Percentiles rank a stretch among this genome's conserved stretches.
phyloP scores from a whole-genome alignment of 2,888 invertebrate genomes.

The Furcula furcula region DNA sequence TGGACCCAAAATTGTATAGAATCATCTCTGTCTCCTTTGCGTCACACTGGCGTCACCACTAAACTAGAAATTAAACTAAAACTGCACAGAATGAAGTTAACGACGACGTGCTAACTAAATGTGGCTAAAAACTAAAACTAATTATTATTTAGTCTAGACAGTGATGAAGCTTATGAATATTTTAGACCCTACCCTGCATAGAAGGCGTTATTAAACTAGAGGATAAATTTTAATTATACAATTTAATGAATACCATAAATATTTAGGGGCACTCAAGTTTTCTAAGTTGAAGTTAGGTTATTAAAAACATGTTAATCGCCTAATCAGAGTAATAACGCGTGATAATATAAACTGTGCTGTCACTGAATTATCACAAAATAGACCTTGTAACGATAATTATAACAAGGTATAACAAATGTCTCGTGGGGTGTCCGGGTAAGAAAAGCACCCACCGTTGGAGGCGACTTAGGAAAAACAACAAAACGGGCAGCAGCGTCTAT shows the following conservation, averaged over 20 bases:
- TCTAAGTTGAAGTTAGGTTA: constrained; percentile 2
- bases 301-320: background rate
- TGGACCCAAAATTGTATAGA: too few species aligned
- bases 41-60: constrained; percentile 10
- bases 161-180: constrained; percentile 12
- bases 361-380: too few species aligned
- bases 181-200: constrained; percentile 6
- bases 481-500: too few species aligned
- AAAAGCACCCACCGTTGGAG: too few species aligned
- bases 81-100: constrained; percentile 29
- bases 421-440: too few species aligned
- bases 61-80: constrained; percentile 26
- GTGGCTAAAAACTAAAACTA: constrained; percentile 24
- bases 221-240: constrained; percentile 2
- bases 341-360: too few species aligned
- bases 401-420: too few species aligned
- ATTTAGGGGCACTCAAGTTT: constrained; percentile 1
- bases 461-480: too few species aligned
- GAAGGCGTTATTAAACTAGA: constrained; percentile 6
- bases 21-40: too few species aligned
- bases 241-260: constrained; percentile 10
- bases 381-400: too few species aligned
- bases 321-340: too few species aligned
- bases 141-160: constrained; percentile 22
- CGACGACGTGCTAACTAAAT: constrained; percentile 9